These are phyloP conservation scores for Oryzias sinensis DNA, from an alignment of 2,797 vertebrate species.

Conservation along the genomic window DNA sequence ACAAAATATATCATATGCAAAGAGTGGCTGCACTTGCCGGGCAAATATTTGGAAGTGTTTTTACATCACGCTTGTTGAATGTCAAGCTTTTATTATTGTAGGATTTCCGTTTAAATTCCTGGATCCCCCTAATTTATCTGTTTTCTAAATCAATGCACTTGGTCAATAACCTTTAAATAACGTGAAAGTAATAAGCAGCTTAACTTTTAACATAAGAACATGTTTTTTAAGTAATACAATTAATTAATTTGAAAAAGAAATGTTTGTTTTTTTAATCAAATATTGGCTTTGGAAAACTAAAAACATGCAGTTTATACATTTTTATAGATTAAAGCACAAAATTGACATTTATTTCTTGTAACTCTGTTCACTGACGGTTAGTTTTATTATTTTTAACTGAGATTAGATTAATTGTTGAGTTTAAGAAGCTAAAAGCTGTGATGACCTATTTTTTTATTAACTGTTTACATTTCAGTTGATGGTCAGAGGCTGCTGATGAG, in stretches of 20 bases:
- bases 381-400: constrained; percentile 25
- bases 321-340: constrained; percentile 28
- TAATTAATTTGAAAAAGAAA: no score
- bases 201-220: no score
- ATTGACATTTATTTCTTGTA: constrained; percentile 15
- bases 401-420: constrained; percentile 54
- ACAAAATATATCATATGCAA: constrained; percentile 17
- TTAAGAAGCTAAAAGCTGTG: constrained; percentile 28
- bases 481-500: constrained; percentile 14
- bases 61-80: neutral
- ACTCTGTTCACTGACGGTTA: constrained; percentile 37
- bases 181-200: no score
- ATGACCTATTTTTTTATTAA: neutral
- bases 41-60: constrained; percentile 6
- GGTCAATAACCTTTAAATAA: neutral
- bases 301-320: no score
- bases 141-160: neutral
- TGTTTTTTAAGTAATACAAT: no score
- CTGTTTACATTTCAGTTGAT: constrained; percentile 2
- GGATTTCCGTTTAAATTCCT: neutral
- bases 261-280: no score
- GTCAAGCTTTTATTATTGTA: neutral
- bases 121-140: neutral
- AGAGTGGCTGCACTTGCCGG: constrained; percentile 7
- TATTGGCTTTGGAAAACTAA: no score